Evolutionary conservation across 1,140 invertebrate genomes (phyloP).

Genomic region (Platyura marginata): DNA sequence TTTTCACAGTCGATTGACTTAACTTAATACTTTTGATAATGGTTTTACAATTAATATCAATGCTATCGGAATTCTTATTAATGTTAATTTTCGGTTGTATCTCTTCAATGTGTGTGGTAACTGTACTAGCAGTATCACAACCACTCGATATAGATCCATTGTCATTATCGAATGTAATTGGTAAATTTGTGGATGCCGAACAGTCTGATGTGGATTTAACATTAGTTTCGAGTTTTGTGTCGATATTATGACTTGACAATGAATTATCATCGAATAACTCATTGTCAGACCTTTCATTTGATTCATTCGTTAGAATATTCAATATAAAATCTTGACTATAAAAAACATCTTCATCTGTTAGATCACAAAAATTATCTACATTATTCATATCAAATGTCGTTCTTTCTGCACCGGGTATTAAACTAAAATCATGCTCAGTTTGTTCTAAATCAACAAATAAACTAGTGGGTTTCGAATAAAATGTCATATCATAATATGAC

Average conservation of each 20-base stretch:
- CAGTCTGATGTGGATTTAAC: neutral
- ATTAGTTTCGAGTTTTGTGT: neutral
- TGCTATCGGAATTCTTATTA: neutral
- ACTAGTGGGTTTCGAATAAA: slow-evolving; percentile 16
- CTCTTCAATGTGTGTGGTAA: slow-evolving; percentile 22
- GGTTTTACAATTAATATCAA: neutral
- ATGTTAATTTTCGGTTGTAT: neutral
- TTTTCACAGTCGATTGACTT: neutral
- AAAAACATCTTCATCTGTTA: neutral
- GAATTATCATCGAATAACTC: neutral
- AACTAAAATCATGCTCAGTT: neutral
- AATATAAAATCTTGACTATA: neutral
- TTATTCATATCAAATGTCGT: neutral
- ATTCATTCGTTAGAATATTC: neutral
- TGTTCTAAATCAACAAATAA: neutral
- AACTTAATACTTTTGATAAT: neutral
- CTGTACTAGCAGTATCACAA: slow-evolving; percentile 58
- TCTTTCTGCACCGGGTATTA: neutral
- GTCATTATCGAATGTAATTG: slow-evolving; percentile 39
- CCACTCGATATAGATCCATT: slow-evolving; percentile 60
- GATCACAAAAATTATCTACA: neutral
- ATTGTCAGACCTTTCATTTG: neutral
- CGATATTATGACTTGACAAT: neutral
- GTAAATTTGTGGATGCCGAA: slow-evolving; percentile 7
- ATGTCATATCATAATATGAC: slow-evolving; percentile 24